Conservation (phyloP, 2,888 invertebrate species). For the Cryptus armator region DNA sequence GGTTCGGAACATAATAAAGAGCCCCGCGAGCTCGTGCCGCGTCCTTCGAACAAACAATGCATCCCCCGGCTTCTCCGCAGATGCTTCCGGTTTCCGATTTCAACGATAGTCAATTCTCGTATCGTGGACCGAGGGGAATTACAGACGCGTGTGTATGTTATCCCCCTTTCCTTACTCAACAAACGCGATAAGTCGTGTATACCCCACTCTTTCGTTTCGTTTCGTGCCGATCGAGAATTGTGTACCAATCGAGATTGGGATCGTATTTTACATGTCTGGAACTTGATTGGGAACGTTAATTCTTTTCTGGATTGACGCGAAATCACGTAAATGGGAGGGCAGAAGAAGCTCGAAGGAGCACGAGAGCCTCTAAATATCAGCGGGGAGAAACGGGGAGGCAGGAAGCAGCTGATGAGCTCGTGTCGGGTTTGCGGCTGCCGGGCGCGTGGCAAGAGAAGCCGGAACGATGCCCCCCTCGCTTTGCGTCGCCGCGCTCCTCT, state of each 20-base stretch:
- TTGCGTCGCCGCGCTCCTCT: constrained; percentile 73
- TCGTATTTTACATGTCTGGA: too few relatives aligned
- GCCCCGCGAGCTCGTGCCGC: neutral
- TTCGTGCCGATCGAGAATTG: too few relatives aligned
- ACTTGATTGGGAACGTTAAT: neutral
- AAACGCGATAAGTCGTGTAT: too few relatives aligned
- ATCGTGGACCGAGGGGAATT: constrained; percentile 2
- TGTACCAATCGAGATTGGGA: too few relatives aligned
- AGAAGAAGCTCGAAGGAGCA: constrained; percentile 40
- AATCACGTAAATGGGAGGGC: constrained; percentile 18
- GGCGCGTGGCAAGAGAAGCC: constrained; percentile 78
- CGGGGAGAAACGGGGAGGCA: constrained; percentile 71
- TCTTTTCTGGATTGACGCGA: neutral
- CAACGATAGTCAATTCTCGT: constrained; percentile 78
- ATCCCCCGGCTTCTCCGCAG: constrained; percentile 79
- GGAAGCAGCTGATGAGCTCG: constrained; percentile 82
- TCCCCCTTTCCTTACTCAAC: constrained; percentile 55
- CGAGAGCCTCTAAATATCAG: constrained; percentile 44
- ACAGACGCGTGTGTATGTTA: constrained; percentile 78
- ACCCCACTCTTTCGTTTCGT: too few relatives aligned
- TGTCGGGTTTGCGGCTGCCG: constrained; percentile 80
- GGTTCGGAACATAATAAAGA: neutral
- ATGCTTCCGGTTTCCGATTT: constrained; percentile 85
- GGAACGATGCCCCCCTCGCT: constrained; percentile 79
- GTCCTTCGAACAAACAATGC: constrained; percentile 80